Base-by-base conservation (phyloP, 2,113 vertebrate species). In the Sterna hirundo region DNA sequence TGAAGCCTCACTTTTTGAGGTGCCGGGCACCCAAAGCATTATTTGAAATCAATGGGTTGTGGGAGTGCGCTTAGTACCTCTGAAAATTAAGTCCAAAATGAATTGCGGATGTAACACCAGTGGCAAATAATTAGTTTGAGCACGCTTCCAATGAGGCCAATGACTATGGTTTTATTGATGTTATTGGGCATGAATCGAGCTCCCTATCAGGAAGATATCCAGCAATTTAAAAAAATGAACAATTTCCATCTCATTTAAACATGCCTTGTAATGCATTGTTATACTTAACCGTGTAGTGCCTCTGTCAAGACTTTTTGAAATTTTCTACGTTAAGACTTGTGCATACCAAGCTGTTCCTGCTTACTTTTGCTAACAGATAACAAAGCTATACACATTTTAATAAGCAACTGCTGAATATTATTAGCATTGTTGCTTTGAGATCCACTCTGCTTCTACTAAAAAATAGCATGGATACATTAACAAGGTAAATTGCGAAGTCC, bases 51-150 rank as follows among this genome's bases (percentile, higher is more conserved):
- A 89, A 54, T 68, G 46, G 40, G 17, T 94, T 78, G 60, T 44
- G 34, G 83, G 69, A 86, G 22, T 44, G 36, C 13, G 7, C n/a
- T 94, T 86, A 91, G 47, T 82, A 87, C 38, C 29, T 87, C 61
- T 55, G 74, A 86, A 84, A 92, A 95, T 86, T 70, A 93, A 89
- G 51, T 68, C 49, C n/a, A 91, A 89, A 93, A 93, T 89, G 65
- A 86, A 95, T n/a, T 94, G 29, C 70, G 76, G 38, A 60, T 86
- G 38, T 65, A 86, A 88, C 94, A 68, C 20, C 29, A 89, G 60
- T 3, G 3, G 32, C n/a, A 95, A 84, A 79, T 71, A 71, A 70
- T 83, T 88, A 78, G 52, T 78, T 70, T 51, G 57, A 89, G 49
- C 5, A 6, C 60, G 34, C 61, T 89, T 88, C 55, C 64, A 84